phyloP scores from a whole-genome alignment of 2,797 vertebrate genomes.

The Balearica regulorum region DNA sequence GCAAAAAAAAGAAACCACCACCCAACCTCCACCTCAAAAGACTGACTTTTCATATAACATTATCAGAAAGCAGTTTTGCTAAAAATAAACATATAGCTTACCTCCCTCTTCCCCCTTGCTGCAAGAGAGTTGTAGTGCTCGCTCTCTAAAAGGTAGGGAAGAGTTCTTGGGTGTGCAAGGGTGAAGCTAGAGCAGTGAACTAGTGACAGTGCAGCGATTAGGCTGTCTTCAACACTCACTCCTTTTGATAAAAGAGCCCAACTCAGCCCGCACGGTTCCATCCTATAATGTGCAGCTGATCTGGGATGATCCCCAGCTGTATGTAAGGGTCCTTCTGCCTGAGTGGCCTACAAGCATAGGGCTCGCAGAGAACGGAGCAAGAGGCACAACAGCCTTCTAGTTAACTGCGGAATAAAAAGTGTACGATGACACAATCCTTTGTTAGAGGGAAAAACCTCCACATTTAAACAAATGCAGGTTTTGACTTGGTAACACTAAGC shows the following conservation, averaged over 20 bases:
- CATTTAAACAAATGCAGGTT: not conserved
- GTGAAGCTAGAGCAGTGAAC: not conserved
- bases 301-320: not conserved
- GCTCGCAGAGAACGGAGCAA: not conserved
- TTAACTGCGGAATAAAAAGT: not conserved
- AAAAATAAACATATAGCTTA: not conserved
- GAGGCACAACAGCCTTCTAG: not conserved
- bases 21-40: not conserved
- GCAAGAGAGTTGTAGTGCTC: not conserved
- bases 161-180: not conserved
- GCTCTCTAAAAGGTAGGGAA: not conserved
- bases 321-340: not conserved
- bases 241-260: not conserved
- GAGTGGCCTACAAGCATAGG: fast-evolving
- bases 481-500: not conserved
- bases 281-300: not conserved
- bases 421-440: not conserved
- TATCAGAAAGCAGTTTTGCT: not conserved
- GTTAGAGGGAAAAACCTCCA: not conserved
- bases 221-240: not conserved
- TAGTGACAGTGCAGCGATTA: fast-evolving
- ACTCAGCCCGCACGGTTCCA: not conserved
- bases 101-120: not conserved
- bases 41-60: not conserved
- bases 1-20: not conserved